phyloP scores from a whole-genome alignment of 2,888 invertebrate genomes.

The Augochlorella aurata region DNA sequence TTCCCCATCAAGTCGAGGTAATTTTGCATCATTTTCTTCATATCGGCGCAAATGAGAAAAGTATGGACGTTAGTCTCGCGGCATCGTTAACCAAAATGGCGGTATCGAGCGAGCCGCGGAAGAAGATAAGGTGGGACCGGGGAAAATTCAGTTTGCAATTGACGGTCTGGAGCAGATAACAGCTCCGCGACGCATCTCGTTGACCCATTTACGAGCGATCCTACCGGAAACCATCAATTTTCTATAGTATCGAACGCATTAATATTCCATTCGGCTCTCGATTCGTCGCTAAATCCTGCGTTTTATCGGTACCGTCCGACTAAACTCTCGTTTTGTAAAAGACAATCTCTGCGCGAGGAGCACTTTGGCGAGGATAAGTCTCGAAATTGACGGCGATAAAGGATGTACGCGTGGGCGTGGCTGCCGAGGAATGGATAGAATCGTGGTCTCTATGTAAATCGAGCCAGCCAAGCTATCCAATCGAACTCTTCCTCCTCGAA shows the following conservation, averaged over 20 bases:
- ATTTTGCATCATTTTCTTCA: not conserved
- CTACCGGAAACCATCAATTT: conserved; percentile 40
- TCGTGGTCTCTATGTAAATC: conserved; percentile 31
- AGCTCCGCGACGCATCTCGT: conserved; percentile 12
- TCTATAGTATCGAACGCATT: not conserved
- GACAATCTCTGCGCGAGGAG: not conserved
- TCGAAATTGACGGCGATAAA: conserved; percentile 11
- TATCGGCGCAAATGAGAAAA: not conserved
- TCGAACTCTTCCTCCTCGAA: conserved; percentile 2
- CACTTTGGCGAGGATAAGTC: not conserved
- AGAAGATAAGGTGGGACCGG: not conserved
- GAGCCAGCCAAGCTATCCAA: not conserved
- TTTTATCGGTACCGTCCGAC: not conserved
- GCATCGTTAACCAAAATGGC: not conserved
- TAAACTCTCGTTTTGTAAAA: not conserved
- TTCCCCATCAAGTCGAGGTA: no score
- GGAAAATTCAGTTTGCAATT: not conserved
- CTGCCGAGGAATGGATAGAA: conserved; percentile 10
- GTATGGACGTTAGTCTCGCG: not conserved
- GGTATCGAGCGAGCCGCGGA: not conserved
- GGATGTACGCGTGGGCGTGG: conserved; percentile 28
- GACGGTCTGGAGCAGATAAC: conserved; percentile 1
- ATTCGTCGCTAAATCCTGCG: not conserved
- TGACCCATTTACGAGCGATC: conserved; percentile 5
- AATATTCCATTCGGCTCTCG: conserved; percentile 16